A percentile compares a stretch with the other conserved stretches of the same genome.
Conservation (phyloP, 2,797 vertebrate species). For the Acrossocheilus fasciatus region DNA sequence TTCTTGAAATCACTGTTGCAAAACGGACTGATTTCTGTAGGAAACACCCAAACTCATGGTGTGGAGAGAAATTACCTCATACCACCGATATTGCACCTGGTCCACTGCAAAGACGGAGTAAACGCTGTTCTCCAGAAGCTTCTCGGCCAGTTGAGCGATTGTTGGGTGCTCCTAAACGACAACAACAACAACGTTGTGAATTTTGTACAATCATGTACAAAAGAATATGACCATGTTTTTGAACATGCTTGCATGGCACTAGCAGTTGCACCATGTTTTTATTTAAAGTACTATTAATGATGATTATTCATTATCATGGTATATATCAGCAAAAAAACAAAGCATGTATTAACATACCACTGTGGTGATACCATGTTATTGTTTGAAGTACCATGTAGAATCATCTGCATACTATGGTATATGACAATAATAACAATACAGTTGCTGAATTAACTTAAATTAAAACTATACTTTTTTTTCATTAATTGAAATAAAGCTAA, state of each 20-base stretch:
- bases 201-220: no score
- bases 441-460: no score
- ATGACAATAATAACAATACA: no score
- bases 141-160: conserved; percentile 91
- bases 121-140: conserved; percentile 92
- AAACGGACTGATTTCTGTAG: neutral
- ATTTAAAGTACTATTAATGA: neutral
- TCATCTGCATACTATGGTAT: no score
- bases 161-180: conserved; percentile 92
- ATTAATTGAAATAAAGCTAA: no score
- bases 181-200: neutral
- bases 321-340: no score
- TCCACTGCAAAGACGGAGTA: conserved; percentile 95
- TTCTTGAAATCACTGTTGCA: neutral
- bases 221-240: neutral
- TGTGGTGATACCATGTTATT: neutral
- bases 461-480: no score
- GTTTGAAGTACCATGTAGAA: no score
- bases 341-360: neutral
- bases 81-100: conserved; percentile 94
- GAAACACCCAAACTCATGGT: neutral
- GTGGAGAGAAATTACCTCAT: conserved; percentile 85
- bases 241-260: no score
- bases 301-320: neutral
- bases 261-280: neutral